phyloP scores from a whole-genome alignment of 1,140 invertebrate genomes.

The Papilio polyxenes region DNA sequence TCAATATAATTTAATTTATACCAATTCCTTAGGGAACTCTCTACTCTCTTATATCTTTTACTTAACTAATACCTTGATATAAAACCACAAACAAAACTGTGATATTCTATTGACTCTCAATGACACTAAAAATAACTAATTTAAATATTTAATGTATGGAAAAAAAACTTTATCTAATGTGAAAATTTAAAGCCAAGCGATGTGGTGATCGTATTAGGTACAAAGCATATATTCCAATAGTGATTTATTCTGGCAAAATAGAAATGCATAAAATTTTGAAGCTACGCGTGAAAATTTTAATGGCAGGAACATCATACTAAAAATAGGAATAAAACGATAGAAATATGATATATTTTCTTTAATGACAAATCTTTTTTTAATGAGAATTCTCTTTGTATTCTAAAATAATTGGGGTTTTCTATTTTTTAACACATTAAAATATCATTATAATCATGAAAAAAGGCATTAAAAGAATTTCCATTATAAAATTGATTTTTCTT shows the following conservation, averaged over 20 bases:
- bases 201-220: conserved; percentile 44
- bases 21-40: no score
- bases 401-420: no score
- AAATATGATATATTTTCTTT: no score
- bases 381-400: no score
- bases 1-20: not conserved
- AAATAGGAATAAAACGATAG: no score
- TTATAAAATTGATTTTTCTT: not conserved
- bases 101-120: not conserved
- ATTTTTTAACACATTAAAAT: not conserved
- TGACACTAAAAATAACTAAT: not conserved
- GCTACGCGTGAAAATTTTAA: conserved; percentile 45
- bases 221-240: conserved; percentile 34
- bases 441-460: no score
- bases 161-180: conserved; percentile 33
- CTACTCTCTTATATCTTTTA: no score
- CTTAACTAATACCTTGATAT: no score
- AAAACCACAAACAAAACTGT: no score
- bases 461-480: not conserved
- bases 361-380: no score
- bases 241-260: not conserved
- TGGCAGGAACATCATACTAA: conserved; percentile 56
- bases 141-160: not conserved
- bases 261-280: conserved; percentile 41
- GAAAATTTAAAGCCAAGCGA: conserved; percentile 52